phyloP scores from a whole-genome alignment of 2,113 vertebrate genomes.

The Actenoides lindsayi region DNA sequence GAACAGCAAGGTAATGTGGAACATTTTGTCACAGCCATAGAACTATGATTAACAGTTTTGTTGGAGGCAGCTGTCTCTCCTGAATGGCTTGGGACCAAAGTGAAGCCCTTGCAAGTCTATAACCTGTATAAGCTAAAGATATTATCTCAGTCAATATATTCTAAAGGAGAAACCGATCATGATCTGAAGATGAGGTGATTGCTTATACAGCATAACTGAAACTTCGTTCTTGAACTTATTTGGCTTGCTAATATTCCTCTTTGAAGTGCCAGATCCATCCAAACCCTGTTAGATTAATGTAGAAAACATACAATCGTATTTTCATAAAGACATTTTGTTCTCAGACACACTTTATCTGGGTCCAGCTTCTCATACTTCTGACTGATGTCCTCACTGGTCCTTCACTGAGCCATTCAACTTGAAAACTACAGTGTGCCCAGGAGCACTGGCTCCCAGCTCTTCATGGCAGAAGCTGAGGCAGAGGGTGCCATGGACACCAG shows the following conservation, averaged over 20 bases:
- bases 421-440: rapidly evolving
- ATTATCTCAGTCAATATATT: not conserved
- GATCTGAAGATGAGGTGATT: not conserved
- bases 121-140: not conserved
- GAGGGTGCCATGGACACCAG: not conserved
- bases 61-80: not conserved
- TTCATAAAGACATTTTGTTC: not conserved
- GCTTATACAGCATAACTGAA: not conserved
- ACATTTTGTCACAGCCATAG: not conserved
- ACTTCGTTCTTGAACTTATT: not conserved
- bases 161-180: not conserved
- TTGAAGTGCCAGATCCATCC: not conserved
- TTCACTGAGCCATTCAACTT: not conserved
- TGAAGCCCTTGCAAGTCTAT: not conserved
- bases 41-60: not conserved
- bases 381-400: not conserved
- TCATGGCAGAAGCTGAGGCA: not conserved
- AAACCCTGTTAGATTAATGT: not conserved
- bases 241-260: not conserved
- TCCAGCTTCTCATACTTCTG: not conserved
- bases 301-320: not conserved
- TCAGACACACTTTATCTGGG: not conserved
- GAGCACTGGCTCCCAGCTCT: not conserved
- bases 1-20: not conserved
- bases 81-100: not conserved